Conservation (phyloP, 2,888 invertebrate species). For the Plebejus argus region DNA sequence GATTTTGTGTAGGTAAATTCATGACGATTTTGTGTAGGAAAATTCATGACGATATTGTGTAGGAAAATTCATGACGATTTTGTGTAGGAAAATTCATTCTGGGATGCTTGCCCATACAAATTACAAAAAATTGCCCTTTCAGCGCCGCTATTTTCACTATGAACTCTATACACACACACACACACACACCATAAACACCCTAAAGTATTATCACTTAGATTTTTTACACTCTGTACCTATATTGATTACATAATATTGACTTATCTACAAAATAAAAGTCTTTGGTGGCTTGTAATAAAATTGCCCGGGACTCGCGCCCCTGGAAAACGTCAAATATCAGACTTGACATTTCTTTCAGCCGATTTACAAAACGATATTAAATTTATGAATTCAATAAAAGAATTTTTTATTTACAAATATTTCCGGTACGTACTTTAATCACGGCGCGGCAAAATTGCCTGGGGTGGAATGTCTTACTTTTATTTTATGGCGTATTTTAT, state of each 20-base stretch:
- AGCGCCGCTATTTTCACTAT: too few relatives aligned
- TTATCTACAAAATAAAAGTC: not conserved
- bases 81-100: too few relatives aligned
- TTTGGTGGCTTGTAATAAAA: constrained; percentile 42
- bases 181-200: too few relatives aligned
- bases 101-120: too few relatives aligned
- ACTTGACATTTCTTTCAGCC: constrained; percentile 30
- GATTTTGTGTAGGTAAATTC: too few relatives aligned
- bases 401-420: constrained; percentile 9
- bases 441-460: constrained; percentile 35
- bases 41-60: too few relatives aligned
- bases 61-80: too few relatives aligned
- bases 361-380: constrained; percentile 27
- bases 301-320: constrained; percentile 39
- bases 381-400: constrained; percentile 24
- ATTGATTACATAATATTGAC: not conserved
- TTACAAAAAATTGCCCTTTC: too few relatives aligned
- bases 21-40: too few relatives aligned
- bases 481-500: constrained; percentile 2
- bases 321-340: constrained; percentile 37
- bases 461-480: not conserved
- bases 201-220: too few relatives aligned
- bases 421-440: constrained; percentile 13
- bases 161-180: too few relatives aligned
- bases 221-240: not conserved